These are phyloP conservation scores for Pegoplata infirma DNA, from an alignment of 2,888 invertebrate species.

Conservation along the genomic window DNA sequence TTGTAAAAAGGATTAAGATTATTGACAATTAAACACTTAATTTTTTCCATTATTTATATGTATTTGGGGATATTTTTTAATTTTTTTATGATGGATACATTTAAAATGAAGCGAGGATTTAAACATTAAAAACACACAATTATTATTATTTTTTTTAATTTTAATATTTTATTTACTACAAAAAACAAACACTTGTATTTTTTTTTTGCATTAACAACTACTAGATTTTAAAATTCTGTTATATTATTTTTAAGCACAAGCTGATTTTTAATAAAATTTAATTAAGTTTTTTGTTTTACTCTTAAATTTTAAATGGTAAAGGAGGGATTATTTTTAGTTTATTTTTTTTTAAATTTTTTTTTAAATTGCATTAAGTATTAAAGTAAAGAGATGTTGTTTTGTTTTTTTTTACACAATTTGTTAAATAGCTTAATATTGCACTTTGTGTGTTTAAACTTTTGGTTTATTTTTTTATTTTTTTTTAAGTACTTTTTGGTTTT, in stretches of 20 bases:
- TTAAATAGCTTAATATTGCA: slow-evolving; percentile 33
- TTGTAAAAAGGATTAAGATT: slow-evolving; percentile 16
- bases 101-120: slow-evolving; percentile 9
- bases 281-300: neutral
- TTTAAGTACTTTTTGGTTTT: neutral
- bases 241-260: neutral
- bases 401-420: slow-evolving; percentile 6
- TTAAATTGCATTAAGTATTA: neutral
- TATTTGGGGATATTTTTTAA: neutral
- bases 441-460: slow-evolving; percentile 14
- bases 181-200: neutral
- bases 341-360: neutral
- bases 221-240: neutral
- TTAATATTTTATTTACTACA: neutral
- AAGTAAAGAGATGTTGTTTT: neutral
- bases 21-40: slow-evolving; percentile 17
- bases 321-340: neutral
- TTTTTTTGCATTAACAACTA: neutral
- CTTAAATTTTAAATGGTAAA: neutral
- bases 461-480: neutral
- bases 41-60: slow-evolving; percentile 9
- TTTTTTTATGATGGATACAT: slow-evolving; percentile 19
- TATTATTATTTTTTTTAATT: too few species aligned
- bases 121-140: neutral
- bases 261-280: neutral